phyloP scores from a whole-genome alignment of 2,113 vertebrate genomes.

The Nasalis larvatus region DNA sequence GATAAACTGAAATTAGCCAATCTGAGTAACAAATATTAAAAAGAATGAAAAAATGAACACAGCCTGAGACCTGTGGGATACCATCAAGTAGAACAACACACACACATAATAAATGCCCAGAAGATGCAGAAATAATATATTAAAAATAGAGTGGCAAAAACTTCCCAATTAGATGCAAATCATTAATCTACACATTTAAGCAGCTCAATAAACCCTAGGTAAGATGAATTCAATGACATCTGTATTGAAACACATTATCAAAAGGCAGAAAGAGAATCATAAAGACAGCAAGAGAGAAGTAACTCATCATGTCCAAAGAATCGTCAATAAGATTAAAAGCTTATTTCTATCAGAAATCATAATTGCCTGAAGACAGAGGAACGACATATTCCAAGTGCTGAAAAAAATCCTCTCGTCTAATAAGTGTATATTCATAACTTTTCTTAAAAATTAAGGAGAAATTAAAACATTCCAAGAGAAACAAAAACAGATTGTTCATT shows the following conservation, averaged over 20 bases:
- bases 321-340: not conserved
- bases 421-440: not conserved
- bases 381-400: not conserved
- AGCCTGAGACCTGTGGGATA: not conserved
- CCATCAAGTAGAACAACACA: not conserved
- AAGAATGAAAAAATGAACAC: not conserved
- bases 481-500: not conserved
- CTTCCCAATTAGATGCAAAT: not conserved
- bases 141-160: not conserved
- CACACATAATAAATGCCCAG: not conserved
- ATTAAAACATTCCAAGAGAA: not conserved
- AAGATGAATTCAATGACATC: not conserved
- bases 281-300: not conserved
- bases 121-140: not conserved
- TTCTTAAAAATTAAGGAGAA: not conserved
- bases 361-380: not conserved
- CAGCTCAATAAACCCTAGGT: not conserved
- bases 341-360: not conserved
- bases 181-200: not conserved
- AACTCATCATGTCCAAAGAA: not conserved
- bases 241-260: not conserved
- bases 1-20: not conserved
- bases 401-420: not conserved
- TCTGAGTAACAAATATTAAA: not conserved
- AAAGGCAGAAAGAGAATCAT: not conserved